Conservation (phyloP, 2,888 invertebrate genomes). For the Acrocyrtus sp. region DNA sequence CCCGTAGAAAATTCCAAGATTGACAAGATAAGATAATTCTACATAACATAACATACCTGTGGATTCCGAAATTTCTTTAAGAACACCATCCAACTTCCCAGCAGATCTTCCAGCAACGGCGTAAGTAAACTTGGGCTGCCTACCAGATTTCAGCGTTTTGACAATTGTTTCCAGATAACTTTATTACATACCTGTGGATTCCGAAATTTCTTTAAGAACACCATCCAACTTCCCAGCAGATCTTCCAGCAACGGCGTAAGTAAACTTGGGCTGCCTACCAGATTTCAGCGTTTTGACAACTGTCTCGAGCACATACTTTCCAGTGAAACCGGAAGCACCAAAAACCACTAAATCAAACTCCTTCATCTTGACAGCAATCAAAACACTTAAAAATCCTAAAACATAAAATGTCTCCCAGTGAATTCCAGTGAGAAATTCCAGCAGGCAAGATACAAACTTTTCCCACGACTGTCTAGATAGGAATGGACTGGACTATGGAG, state of each 20-base stretch:
- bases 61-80: conserved; percentile 68
- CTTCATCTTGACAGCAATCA: too few relatives aligned
- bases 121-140: conserved; percentile 74
- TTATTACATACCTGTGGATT: conserved; percentile 68
- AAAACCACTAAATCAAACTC: conserved; percentile 83
- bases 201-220: conserved; percentile 68
- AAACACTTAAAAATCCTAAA: too few relatives aligned
- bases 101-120: conserved; percentile 86
- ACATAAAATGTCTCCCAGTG: too few relatives aligned
- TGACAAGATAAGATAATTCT: too few relatives aligned
- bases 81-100: conserved; percentile 70
- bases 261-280: conserved; percentile 67
- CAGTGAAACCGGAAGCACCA: conserved; percentile 95
- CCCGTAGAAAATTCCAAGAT: too few relatives aligned
- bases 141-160: too few relatives aligned
- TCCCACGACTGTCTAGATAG: too few relatives aligned
- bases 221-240: conserved; percentile 71
- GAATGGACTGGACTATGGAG: too few relatives aligned
- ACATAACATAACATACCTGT: conserved; percentile 69
- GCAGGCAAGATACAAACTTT: too few relatives aligned
- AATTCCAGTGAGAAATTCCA: too few relatives aligned
- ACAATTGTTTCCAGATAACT: too few relatives aligned
- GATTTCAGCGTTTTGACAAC: conserved; percentile 65
- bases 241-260: conserved; percentile 93
- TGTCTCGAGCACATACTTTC: conserved; percentile 82